Evolutionary conservation across 2,888 invertebrate species (phyloP), one percentile per base, ranked within the genome.

Genomic region (Apoda limacodes): DNA sequence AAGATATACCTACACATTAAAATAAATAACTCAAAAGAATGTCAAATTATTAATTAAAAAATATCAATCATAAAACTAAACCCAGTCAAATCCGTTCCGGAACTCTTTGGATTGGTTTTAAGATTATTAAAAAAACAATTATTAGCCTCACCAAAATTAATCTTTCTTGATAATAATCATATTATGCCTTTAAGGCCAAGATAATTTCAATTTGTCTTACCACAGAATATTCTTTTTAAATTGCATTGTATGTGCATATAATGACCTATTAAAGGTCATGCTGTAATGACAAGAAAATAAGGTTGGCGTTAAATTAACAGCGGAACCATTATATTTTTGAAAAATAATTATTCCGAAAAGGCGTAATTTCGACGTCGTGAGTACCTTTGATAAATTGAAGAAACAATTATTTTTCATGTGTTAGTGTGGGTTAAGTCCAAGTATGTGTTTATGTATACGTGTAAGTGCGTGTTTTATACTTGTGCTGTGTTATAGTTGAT

Each of bases 51-150:
- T n/a, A n/a, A n/a, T n/a, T n/a, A n/a, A n/a, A 39, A 43, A 36
- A 35, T 25, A 42, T 42, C 39, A 39, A 39, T 47, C 40, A 23
- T 36, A 35, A 41, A 46, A 43, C 40, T 32, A 34, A 35, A 22
- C 37, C 31, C 44, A 47, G 50, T 48, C 49, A 49, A 48, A 45
- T 42, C 44, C 44, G 43, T 46, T 42, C 39, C 37, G 43, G 40
- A 44, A 48, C 40, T 46, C 47, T 55, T 60, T 47, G 44, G 40
- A 43, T 35, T 49, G 35, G 39, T 49, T 52, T 57, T 58, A 49
- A 51, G 42, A 55, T 43, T 55, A 65, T 64, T 60, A 64, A 63
- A 67, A n/a, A 62, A 53, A 58, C 57, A 65, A 66, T 68, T 69
- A 66, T 66, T 58, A 56, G 48, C 53, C 55, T 53, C 56, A 55